Conservation (phyloP, 2,797 vertebrate genomes). For the Triplophysa bombifrons region DNA sequence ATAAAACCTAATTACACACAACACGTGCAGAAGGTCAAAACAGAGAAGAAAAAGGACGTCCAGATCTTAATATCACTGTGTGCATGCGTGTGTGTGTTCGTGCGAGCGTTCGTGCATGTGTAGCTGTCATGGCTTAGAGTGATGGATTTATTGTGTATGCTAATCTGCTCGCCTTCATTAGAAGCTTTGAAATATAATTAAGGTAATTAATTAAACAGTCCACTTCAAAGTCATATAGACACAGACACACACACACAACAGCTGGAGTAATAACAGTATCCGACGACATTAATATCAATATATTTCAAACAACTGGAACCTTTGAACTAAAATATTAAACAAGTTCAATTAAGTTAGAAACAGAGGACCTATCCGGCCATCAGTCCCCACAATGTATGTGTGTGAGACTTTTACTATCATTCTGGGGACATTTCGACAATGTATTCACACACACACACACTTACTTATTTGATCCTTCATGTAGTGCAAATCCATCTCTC, state of each 20-base stretch:
- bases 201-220: conserved; percentile 41
- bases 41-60: conserved; percentile 27
- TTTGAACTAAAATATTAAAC: conserved; percentile 35
- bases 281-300: conserved; percentile 37
- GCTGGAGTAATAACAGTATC: conserved; percentile 18
- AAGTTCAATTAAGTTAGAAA: conserved; percentile 28
- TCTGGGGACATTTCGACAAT: too few species aligned
- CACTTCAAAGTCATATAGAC: conserved; percentile 35
- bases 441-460: too few species aligned
- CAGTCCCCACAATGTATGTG: too few species aligned
- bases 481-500: too few species aligned
- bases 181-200: conserved; percentile 46
- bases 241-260: background rate
- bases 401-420: too few species aligned
- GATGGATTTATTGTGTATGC: conserved; percentile 48
- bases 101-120: background rate
- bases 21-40: conserved; percentile 30
- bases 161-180: conserved; percentile 41
- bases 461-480: too few species aligned
- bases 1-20: conserved; percentile 42
- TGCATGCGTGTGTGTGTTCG: background rate
- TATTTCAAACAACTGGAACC: conserved; percentile 23
- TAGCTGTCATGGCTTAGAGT: conserved; percentile 19
- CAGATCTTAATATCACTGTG: conserved; percentile 18
- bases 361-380: background rate